Conservation (phyloP, 2,113 vertebrate genomes). For the Malurus elegans region DNA sequence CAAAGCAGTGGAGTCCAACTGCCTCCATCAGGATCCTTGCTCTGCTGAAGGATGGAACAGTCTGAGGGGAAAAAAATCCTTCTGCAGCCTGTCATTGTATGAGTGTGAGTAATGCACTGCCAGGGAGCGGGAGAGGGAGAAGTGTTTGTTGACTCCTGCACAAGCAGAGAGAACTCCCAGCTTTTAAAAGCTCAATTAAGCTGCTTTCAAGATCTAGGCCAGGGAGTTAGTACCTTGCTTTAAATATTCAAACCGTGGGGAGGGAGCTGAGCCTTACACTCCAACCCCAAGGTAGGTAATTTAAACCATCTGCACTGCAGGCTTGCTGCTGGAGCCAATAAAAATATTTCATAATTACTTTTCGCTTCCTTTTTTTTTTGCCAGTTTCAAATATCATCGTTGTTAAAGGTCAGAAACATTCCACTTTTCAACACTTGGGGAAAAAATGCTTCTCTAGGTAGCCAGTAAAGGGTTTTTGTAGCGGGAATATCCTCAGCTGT, state of each 20-base stretch:
- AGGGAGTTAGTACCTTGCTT: neutral
- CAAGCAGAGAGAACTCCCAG: neutral
- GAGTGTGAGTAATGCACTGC: neutral
- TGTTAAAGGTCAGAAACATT: slow-evolving; percentile 57
- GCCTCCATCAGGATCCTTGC: neutral
- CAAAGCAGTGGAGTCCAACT: neutral
- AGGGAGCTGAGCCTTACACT: neutral
- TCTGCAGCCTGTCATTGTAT: neutral
- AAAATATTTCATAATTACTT: slow-evolving; percentile 55
- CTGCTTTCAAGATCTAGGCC: neutral
- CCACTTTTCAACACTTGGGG: slow-evolving; percentile 18
- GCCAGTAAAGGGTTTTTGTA: slow-evolving; percentile 6
- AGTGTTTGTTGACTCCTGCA: neutral
- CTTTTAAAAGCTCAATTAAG: neutral
- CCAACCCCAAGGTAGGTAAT: slow-evolving; percentile 12
- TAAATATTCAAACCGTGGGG: neutral
- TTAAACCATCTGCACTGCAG: slow-evolving; percentile 48
- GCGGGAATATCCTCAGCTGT: slow-evolving; percentile 38
- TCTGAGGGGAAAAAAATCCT: neutral
- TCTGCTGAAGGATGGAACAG: neutral
- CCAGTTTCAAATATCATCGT: slow-evolving; percentile 42
- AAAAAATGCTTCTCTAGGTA: neutral
- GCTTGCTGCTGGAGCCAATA: slow-evolving; percentile 57
- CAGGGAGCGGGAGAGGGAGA: neutral
- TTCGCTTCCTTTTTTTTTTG: slow-evolving; percentile 62